Conservation (phyloP, 2,113 vertebrate genomes). For the Eira barbara region DNA sequence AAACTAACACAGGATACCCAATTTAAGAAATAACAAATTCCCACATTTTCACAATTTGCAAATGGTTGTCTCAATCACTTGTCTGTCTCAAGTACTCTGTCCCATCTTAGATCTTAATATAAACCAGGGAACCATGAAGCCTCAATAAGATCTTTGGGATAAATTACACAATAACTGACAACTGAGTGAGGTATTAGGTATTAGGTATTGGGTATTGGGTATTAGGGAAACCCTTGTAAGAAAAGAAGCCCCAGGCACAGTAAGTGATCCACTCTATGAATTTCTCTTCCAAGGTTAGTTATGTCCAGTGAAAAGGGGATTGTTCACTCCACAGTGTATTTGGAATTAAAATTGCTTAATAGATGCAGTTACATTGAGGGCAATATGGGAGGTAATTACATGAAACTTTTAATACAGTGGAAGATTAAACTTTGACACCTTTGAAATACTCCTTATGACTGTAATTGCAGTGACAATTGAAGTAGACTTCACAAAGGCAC, state of each 20-base stretch:
- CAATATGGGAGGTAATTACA: background rate
- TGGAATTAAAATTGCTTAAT: background rate
- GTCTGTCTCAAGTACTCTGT: background rate
- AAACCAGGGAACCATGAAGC: background rate
- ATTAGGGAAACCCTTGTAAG: background rate
- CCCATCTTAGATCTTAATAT: background rate
- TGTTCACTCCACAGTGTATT: background rate
- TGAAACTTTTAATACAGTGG: background rate
- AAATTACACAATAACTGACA: background rate
- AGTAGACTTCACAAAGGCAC: background rate
- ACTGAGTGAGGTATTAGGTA: background rate
- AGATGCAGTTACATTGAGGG: background rate
- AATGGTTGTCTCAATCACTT: background rate
- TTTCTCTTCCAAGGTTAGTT: background rate
- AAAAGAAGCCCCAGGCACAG: background rate
- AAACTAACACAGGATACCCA: background rate
- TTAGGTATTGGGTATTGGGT: background rate
- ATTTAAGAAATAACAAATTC: background rate
- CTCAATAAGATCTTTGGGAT: background rate
- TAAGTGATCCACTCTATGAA: background rate
- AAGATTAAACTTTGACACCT: background rate
- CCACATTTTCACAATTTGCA: background rate
- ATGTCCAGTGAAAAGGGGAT: constrained; percentile 17
- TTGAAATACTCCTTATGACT: background rate
- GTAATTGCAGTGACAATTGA: background rate